A percentile compares a stretch with the other conserved stretches of the same genome.
Conservation (phyloP, 2,113 vertebrate species). For the Passer montanus region DNA sequence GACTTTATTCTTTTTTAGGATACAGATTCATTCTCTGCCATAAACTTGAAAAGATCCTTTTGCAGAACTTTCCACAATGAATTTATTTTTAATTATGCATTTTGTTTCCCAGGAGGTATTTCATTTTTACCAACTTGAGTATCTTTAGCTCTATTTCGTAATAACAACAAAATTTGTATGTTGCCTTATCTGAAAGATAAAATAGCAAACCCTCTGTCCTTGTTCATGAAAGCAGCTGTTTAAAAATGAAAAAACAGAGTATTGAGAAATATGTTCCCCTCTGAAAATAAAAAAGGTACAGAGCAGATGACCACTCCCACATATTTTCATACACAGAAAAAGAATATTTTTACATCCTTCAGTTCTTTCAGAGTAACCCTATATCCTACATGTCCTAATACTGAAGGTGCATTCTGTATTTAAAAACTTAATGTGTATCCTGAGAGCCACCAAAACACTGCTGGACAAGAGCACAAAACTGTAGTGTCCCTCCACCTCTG, state of each 20-base stretch:
- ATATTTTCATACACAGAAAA: not conserved
- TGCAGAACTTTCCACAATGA: conserved; percentile 16
- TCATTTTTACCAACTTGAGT: not conserved
- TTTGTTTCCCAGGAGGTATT: conserved; percentile 48
- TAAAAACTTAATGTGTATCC: not conserved
- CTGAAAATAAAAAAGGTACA: not conserved
- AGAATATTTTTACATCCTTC: not conserved
- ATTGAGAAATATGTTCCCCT: not conserved
- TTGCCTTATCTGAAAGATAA: not conserved
- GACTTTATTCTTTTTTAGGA: conserved; percentile 63
- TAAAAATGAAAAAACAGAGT: not conserved
- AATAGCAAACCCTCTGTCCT: not conserved
- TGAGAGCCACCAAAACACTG: not conserved
- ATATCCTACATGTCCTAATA: not conserved
- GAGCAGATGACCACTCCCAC: not conserved
- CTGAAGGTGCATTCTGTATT: not conserved
- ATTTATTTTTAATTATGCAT: conserved; percentile 44
- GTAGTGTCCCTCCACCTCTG: not conserved
- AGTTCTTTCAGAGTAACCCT: not conserved
- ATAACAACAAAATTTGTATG: not conserved
- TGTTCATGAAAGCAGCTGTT: not conserved
- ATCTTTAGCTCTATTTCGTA: not conserved
- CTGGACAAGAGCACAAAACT: not conserved
- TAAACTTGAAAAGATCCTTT: conserved; percentile 48
- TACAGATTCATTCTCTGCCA: conserved; percentile 19